These are phyloP conservation scores for Lanistes nyassanus DNA, from an alignment of 1,140 invertebrate species.

Conservation along the genomic window DNA sequence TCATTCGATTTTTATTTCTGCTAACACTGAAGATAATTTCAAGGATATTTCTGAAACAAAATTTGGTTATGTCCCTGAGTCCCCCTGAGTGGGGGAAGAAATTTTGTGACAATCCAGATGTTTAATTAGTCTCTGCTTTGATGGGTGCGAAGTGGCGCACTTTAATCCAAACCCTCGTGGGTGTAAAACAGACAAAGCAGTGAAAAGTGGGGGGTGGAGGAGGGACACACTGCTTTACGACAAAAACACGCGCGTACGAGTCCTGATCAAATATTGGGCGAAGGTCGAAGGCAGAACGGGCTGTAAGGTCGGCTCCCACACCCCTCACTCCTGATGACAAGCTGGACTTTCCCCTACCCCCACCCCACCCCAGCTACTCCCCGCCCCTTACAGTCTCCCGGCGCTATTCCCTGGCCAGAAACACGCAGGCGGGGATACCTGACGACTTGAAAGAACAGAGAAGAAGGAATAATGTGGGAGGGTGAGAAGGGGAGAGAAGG, in stretches of 20 bases:
- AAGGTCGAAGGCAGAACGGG: slow-evolving; percentile 2
- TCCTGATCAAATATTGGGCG: slow-evolving; percentile 14
- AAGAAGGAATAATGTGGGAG: neutral
- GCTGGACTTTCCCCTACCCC: neutral
- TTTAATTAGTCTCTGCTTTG: neutral
- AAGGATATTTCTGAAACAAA: neutral
- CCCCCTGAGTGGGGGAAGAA: neutral
- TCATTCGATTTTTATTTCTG: neutral
- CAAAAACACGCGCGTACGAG: slow-evolving; percentile 8
- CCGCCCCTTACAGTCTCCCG: neutral
- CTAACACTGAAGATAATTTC: neutral
- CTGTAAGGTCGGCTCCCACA: slow-evolving; percentile 6
- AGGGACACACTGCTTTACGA: neutral
- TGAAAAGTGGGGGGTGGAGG: neutral
- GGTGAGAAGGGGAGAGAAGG: neutral
- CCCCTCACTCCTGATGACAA: neutral
- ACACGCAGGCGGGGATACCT: neutral
- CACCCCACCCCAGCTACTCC: neutral
- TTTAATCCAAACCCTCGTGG: neutral
- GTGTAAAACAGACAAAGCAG: neutral
- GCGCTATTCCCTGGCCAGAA: neutral
- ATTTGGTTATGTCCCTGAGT: neutral
- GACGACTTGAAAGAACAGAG: neutral
- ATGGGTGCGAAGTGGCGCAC: neutral
- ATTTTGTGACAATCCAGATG: neutral